Evolutionary conservation across 2,888 invertebrate genomes (phyloP), one percentile per base, ranked within the genome.

Genomic region (Apamea monoglypha): DNA sequence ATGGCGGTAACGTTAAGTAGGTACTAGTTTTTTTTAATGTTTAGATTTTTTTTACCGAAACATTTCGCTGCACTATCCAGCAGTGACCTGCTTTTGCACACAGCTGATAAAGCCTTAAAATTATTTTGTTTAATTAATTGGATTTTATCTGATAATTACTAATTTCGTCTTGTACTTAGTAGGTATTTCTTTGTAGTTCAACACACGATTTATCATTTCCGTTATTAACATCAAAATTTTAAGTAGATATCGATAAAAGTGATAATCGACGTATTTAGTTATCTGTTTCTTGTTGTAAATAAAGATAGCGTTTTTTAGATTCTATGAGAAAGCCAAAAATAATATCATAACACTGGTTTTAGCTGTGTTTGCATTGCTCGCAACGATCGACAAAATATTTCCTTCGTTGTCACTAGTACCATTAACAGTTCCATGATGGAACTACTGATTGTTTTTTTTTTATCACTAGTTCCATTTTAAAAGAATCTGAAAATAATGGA

Each of bases 141-240:
- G 18, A 53, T 50, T 47, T 18, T 74, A 25, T 44, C 18, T 10
- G 75, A 44, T 75, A 44, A 44, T 44, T 36, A 63, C 36, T 2
- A 47, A 80, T 71, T 66, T 6, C 16, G 29, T 44, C 29, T 29
- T 70, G 36, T 59, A 40, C 56, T 25, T 56, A 10, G 1, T 25
- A 25, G 56, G 18, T 77, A 53, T 25, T 74, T 32, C 1, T 80
- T 75, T 56, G 44, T 61, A 53, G 74, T 67, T 69, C 74, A 66
- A 50, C 32, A 67, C 40, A 82, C 73, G 32, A 47, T n/a, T n/a
- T 68, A 69, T 64, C 56, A n/a, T n/a, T 82, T 64, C 68, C 82
- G 76, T 21, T 44, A 82, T 68, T 76, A 47, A 75, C 25, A 75
- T 61, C 14, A 36, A 32, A n/a, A 36, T 8, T 18, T 14, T 47